A percentile compares a stretch with the other conserved stretches of the same genome.
phyloP scores from a whole-genome alignment of 2,888 invertebrate species.

The Lasioglossum marginatum region DNA sequence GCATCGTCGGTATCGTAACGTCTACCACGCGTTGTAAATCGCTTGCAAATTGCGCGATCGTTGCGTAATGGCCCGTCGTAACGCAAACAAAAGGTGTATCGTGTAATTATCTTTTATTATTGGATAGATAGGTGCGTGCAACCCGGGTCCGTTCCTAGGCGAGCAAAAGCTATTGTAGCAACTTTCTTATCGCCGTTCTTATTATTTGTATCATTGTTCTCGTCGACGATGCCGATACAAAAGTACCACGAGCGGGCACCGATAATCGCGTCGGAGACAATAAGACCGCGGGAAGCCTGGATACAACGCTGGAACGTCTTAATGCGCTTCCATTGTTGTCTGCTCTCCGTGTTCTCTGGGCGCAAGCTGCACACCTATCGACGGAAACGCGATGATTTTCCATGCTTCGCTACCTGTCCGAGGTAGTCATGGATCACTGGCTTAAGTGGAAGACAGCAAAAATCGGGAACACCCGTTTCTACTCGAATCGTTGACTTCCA shows the following conservation, averaged over 20 bases:
- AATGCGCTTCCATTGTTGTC: slow-evolving; percentile 59
- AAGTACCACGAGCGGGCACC: slow-evolving; percentile 28
- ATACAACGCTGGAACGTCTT: slow-evolving; percentile 56
- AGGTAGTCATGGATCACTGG: slow-evolving; percentile 54
- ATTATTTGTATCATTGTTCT: slow-evolving; percentile 52
- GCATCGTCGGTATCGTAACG: slow-evolving; percentile 30
- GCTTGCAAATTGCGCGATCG: slow-evolving; percentile 4
- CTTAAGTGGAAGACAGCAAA: slow-evolving; percentile 36
- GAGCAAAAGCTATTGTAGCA: slow-evolving; percentile 18
- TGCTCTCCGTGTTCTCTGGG: background rate
- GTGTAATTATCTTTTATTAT: slow-evolving; percentile 53
- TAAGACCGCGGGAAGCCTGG: slow-evolving; percentile 52
- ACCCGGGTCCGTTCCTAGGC: background rate
- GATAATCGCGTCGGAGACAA: slow-evolving; percentile 62
- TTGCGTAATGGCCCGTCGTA: slow-evolving; percentile 27
- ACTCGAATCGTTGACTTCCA: background rate
- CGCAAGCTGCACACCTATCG: slow-evolving; percentile 29
- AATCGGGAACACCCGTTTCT: background rate
- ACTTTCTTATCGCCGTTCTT: slow-evolving; percentile 49
- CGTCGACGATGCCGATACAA: slow-evolving; percentile 19
- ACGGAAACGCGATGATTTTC: slow-evolving; percentile 44
- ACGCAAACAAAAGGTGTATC: slow-evolving; percentile 43
- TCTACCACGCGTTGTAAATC: slow-evolving; percentile 37
- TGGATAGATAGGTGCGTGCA: slow-evolving; percentile 15
- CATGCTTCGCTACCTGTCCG: slow-evolving; percentile 33